Evolutionary conservation across 2,888 invertebrate genomes (phyloP).

Genomic region (Aplocera efformata): DNA sequence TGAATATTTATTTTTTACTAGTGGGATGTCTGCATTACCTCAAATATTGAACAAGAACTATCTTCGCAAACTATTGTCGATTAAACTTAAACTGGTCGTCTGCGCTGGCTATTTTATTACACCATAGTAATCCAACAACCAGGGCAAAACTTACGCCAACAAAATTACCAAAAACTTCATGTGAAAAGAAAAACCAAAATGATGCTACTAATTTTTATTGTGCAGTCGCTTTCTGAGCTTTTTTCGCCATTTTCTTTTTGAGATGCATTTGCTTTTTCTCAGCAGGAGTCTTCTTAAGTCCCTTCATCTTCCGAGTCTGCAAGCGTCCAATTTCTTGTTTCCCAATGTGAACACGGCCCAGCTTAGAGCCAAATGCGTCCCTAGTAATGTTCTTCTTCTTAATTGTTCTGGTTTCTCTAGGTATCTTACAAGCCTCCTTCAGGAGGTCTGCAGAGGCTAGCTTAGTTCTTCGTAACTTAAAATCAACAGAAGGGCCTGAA

Average conservation of each 20-base stretch:
- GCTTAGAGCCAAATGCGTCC: constrained; percentile 92
- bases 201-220: constrained; percentile 38
- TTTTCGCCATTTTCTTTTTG: constrained; percentile 71
- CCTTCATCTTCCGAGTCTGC: constrained; percentile 96
- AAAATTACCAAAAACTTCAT: no score
- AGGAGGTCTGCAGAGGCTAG: constrained; percentile 94
- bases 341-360: constrained; percentile 96
- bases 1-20: no score
- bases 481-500: constrained; percentile 92
- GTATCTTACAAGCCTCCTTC: constrained; percentile 89
- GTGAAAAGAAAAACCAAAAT: constrained; percentile 2
- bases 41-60: no score
- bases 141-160: no score
- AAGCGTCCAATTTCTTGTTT: constrained; percentile 91
- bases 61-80: no score
- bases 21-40: no score
- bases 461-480: constrained; percentile 91
- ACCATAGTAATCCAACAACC: no score
- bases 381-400: constrained; percentile 95
- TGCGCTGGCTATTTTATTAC: no score
- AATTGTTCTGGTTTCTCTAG: constrained; percentile 87
- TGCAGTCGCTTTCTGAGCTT: constrained; percentile 42
- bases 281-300: constrained; percentile 86
- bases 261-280: constrained; percentile 83
- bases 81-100: no score